Evolutionary conservation across 2,888 invertebrate species (phyloP), one percentile per base, ranked within the genome.

Genomic region (Gari tellinella): DNA sequence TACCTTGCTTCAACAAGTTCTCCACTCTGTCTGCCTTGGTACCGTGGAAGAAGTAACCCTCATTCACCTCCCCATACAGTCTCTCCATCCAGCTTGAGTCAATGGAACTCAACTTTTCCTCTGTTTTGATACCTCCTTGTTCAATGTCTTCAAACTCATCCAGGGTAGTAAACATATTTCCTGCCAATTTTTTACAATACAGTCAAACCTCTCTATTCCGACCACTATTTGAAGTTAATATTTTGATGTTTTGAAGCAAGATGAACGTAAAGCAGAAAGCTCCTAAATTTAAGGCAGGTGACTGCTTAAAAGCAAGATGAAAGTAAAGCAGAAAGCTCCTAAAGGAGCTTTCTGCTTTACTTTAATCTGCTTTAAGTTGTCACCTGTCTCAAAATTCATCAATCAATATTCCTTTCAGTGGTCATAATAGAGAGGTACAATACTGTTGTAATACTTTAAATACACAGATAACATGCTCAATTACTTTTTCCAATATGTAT

Each of bases 21-120:
- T 73, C 60, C 4, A 81, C 56, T 8, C 52, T 52, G 1, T 73
- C 61, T 8, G 48, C 26, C 55, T 75, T 78, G 15, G 84, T 83
- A 15, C 86, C 86, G 63, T 86, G 86, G 51, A 86, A 83, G 15
- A 82, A 72, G 51, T 72, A 82, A 25, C 75, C 66, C 56, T 86
- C 86, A 74, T 86, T 86, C 2, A 86, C 67, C 37, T 83, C 86
- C 3, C 61, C 60, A 40, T 81, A 72, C 5, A 83, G 53, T 1
- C 49, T 57, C 0, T 38, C 45, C 19, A 63, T 55, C 62, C 64
- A 49, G 0, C 37, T n/a, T 10, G 15, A 23, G 53, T 66, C 66
- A n/a, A n/a, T n/a, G n/a, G n/a, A n/a, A n/a, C n/a, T n/a, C 21
- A 73, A 38, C 17, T 45, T 41, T 2, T 25, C 19, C 40, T 57